Conservation (phyloP, 2,797 vertebrate species). For the Heteromormyrus szaboi region DNA sequence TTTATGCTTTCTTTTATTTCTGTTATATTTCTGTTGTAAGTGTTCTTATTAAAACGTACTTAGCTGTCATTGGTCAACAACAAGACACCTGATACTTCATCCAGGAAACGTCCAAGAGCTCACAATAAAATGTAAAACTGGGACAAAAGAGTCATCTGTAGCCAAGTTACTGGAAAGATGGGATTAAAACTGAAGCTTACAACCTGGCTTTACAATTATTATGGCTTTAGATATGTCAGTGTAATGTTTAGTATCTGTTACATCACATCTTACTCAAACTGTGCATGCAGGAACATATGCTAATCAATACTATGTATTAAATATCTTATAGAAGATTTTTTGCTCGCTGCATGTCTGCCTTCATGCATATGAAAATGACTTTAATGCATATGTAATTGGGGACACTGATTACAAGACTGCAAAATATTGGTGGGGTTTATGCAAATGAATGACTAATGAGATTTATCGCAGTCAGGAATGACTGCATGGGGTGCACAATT, state of each 20-base stretch:
- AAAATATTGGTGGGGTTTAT: conserved; percentile 16
- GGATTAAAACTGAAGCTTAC: neutral
- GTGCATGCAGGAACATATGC: neutral
- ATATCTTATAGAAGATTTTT: neutral
- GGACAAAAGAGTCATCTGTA: neutral
- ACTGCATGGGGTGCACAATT: conserved; percentile 10
- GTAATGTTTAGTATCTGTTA: neutral
- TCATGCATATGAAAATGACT: conserved; percentile 4
- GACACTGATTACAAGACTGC: neutral
- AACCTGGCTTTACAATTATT: neutral
- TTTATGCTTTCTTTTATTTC: neutral
- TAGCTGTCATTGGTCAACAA: neutral
- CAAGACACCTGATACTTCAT: neutral
- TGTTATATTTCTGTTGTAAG: neutral
- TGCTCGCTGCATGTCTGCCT: conserved; percentile 3
- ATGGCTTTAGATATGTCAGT: neutral
- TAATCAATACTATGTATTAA: neutral
- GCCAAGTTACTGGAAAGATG: neutral
- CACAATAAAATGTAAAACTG: neutral
- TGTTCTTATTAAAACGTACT: neutral
- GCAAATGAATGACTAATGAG: conserved; percentile 8
- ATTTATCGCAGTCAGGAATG: conserved; percentile 9
- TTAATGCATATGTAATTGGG: conserved; percentile 12
- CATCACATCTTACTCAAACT: neutral
- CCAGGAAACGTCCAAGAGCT: neutral